Evolutionary conservation across 2,888 invertebrate genomes (phyloP).

Genomic region (Unio delphinus): DNA sequence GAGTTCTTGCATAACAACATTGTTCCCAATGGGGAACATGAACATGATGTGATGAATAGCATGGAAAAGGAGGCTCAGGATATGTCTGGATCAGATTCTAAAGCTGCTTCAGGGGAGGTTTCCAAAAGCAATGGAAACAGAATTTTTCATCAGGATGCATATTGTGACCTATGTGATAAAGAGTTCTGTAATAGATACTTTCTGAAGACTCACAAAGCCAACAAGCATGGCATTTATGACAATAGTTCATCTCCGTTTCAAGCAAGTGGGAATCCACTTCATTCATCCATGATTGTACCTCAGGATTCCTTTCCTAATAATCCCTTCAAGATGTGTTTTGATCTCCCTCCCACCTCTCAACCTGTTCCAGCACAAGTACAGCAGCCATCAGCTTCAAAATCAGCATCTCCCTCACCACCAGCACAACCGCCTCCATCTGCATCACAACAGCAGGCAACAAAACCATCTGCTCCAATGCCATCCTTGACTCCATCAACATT

Average conservation of each 20-base stretch:
- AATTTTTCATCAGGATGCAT: slow-evolving; percentile 97
- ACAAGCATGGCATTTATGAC: slow-evolving; percentile 89
- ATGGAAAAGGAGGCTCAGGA: slow-evolving; percentile 36
- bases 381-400: slow-evolving; percentile 28
- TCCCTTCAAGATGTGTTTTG: slow-evolving; percentile 32
- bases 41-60: slow-evolving; percentile 35
- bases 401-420: slow-evolving; percentile 39
- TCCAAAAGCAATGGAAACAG: slow-evolving; percentile 21
- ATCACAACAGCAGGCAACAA: slow-evolving; percentile 27
- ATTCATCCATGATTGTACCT: slow-evolving; percentile 48
- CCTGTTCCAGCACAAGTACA: slow-evolving; percentile 8
- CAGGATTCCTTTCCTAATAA: slow-evolving; percentile 39
- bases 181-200: slow-evolving; percentile 99
- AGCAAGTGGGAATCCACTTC: slow-evolving; percentile 38
- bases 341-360: slow-evolving; percentile 17
- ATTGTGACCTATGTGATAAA: slow-evolving; percentile 97
- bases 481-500: slow-evolving; percentile 7
- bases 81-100: slow-evolving; percentile 21
- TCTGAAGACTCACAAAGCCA: slow-evolving; percentile 96
- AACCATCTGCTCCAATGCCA: slow-evolving; percentile 20
- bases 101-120: slow-evolving; percentile 26
- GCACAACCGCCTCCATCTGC: slow-evolving; percentile 42
- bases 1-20: slow-evolving; percentile 75
- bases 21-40: slow-evolving; percentile 50
- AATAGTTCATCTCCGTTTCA: slow-evolving; percentile 55